Evolutionary conservation across 2,797 vertebrate genomes (phyloP).

Genomic region (Orestias chungarensis): DNA sequence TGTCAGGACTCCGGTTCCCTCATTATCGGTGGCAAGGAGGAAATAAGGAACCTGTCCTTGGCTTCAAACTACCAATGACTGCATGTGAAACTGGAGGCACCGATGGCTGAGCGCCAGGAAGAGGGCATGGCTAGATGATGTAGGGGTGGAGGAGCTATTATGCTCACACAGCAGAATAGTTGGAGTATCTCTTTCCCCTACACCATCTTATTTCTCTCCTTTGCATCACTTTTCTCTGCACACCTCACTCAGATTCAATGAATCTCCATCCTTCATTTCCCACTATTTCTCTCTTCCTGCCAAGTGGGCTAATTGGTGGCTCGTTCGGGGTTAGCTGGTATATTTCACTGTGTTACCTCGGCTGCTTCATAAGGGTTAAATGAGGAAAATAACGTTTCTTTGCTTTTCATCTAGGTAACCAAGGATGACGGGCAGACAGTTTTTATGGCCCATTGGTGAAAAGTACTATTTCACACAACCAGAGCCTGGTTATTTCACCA

Average conservation of each 20-base stretch:
- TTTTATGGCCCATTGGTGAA: conserved; percentile 32
- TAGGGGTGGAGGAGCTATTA: conserved; percentile 29
- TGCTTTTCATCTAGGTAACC: conserved; percentile 42
- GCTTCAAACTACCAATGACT: conserved; percentile 59
- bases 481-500: conserved; percentile 60
- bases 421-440: conserved; percentile 37
- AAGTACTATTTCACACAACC: conserved; percentile 46
- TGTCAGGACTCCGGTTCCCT: conserved; percentile 61
- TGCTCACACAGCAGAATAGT: conserved; percentile 41
- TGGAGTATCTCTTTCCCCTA: conserved; percentile 40
- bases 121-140: conserved; percentile 33
- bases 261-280: conserved; percentile 23
- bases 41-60: conserved; percentile 57
- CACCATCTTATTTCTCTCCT: conserved; percentile 20
- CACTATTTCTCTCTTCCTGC: conserved; percentile 17
- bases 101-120: conserved; percentile 50
- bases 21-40: conserved; percentile 48
- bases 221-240: conserved; percentile 30
- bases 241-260: conserved; percentile 11
- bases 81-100: conserved; percentile 51
- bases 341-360: conserved; percentile 16
- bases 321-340: conserved; percentile 43
- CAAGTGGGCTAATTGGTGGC: conserved; percentile 32
- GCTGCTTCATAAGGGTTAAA: conserved; percentile 31
- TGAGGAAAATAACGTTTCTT: conserved; percentile 17